These are phyloP conservation scores for Nipponacmea schrenckii DNA, from an alignment of 2,888 invertebrate genomes.

Conservation along the genomic window DNA sequence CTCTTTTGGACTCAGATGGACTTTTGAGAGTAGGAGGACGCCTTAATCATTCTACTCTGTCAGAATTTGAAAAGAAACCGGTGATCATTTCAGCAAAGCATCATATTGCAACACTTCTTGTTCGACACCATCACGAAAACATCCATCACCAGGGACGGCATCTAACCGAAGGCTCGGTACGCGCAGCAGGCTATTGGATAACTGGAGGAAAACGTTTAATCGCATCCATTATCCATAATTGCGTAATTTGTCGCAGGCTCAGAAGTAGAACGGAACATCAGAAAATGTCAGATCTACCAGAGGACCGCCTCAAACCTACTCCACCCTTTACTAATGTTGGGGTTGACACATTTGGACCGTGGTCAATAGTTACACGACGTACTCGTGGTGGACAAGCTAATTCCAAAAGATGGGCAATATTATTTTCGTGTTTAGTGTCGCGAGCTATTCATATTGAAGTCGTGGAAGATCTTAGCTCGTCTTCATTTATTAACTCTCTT, in stretches of 20 bases:
- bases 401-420: constrained; percentile 33
- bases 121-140: constrained; percentile 24
- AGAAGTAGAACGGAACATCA: constrained; percentile 22
- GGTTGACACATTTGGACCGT: constrained; percentile 35
- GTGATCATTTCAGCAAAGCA: too few species aligned
- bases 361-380: constrained; percentile 25
- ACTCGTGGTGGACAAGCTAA: constrained; percentile 29
- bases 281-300: constrained; percentile 33
- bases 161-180: constrained; percentile 30
- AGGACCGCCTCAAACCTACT: constrained; percentile 20
- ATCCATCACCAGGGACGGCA: constrained; percentile 32
- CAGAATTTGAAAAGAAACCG: too few species aligned
- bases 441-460: constrained; percentile 39
- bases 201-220: constrained; percentile 28
- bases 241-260: constrained; percentile 25
- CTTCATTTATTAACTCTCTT: constrained; percentile 37
- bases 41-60: too few species aligned
- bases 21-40: too few species aligned
- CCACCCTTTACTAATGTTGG: constrained; percentile 32
- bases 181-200: constrained; percentile 33
- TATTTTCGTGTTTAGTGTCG: constrained; percentile 35
- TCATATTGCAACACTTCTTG: constrained; percentile 24
- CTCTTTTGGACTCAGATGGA: too few species aligned
- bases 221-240: constrained; percentile 21
- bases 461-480: constrained; percentile 33